Conservation (phyloP, 2,797 vertebrate genomes). For the Falco rusticolus region DNA sequence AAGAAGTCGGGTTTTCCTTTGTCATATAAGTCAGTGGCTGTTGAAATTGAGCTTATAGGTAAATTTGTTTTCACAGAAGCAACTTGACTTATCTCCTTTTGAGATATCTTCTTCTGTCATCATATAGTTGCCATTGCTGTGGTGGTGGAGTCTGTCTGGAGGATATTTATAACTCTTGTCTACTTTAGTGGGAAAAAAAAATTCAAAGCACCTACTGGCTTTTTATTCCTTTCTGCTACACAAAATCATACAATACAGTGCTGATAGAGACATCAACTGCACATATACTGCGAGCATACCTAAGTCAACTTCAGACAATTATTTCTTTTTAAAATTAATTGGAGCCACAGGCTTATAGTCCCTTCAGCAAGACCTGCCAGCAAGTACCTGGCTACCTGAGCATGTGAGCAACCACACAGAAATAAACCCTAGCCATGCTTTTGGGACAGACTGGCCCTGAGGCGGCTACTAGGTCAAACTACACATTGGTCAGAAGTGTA, state of each 20-base stretch:
- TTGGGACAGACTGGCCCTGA: neutral
- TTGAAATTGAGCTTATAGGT: neutral
- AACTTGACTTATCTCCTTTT: neutral
- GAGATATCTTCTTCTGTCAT: neutral
- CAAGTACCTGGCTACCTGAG: neutral
- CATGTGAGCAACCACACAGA: rapidly evolving
- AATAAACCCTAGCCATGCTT: neutral
- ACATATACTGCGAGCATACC: rapidly evolving
- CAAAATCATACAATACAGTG: neutral
- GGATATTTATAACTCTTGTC: neutral
- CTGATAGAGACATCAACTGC: neutral
- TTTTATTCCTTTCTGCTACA: neutral
- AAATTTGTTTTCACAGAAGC: neutral
- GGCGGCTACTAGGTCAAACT: neutral
- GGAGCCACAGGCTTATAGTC: rapidly evolving
- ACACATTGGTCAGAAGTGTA: rapidly evolving
- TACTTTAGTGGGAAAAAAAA: neutral
- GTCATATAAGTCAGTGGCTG: neutral
- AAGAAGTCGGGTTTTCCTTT: neutral
- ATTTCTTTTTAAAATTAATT: neutral
- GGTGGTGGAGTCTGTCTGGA: neutral
- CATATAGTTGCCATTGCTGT: neutral
- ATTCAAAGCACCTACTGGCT: neutral
- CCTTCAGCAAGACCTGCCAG: neutral
- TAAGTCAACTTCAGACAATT: neutral